phyloP scores from a whole-genome alignment of 2,797 vertebrate species.

The Adrianichthys oophorus region DNA sequence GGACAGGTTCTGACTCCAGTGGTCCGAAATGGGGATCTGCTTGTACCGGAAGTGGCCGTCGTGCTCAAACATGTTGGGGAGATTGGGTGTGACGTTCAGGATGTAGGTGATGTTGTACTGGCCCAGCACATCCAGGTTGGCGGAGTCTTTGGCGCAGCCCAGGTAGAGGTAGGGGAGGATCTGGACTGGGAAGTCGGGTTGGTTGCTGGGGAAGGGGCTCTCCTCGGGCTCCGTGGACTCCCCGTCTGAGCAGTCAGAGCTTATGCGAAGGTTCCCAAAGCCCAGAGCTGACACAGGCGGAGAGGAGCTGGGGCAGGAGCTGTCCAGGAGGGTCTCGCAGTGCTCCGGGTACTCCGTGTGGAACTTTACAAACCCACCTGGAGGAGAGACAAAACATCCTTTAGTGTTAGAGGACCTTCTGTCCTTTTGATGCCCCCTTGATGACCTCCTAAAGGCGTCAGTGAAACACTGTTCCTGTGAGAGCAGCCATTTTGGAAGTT shows the following conservation, averaged over 20 bases:
- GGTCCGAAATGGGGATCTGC: constrained; percentile 98
- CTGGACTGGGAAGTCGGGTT: constrained; percentile 96
- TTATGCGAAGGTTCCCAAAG: constrained; percentile 93
- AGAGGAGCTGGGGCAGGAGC: constrained; percentile 89
- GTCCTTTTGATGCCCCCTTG: no score
- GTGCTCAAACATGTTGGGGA: constrained; percentile 98
- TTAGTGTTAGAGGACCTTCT: neutral
- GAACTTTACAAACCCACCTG: constrained; percentile 97
- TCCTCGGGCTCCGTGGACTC: constrained; percentile 96
- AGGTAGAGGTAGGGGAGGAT: constrained; percentile 97
- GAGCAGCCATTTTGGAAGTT: constrained; percentile 78
- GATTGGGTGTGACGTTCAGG: constrained; percentile 96
- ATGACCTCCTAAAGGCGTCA: no score
- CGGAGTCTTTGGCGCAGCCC: constrained; percentile 98
- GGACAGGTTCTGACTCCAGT: constrained; percentile 99
- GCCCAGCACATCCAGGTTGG: constrained; percentile 93
- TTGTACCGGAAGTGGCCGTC: constrained; percentile 98
- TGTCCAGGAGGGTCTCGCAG: constrained; percentile 95
- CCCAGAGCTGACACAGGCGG: constrained; percentile 90
- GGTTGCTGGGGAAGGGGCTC: constrained; percentile 92
- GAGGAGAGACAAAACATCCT: constrained; percentile 27
- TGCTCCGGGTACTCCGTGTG: constrained; percentile 91
- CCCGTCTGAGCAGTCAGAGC: constrained; percentile 94
- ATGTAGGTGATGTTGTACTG: constrained; percentile 99
- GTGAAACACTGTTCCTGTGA: constrained; percentile 58